These are phyloP conservation scores for Sialia sialis DNA, from an alignment of 2,113 vertebrate species.

Conservation along the genomic window DNA sequence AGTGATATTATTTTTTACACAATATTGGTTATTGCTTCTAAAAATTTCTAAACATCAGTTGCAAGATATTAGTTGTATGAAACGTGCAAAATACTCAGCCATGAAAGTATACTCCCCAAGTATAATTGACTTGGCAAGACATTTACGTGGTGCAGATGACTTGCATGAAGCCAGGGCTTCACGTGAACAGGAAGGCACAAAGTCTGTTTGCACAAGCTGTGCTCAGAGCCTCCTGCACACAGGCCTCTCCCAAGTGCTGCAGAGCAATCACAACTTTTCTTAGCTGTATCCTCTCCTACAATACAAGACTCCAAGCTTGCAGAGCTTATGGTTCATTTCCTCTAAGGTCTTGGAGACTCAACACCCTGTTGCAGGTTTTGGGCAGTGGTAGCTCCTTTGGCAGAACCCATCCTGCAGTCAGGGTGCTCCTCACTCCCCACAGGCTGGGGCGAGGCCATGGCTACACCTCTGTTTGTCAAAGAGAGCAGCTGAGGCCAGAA, in stretches of 20 bases:
- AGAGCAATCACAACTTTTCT: not conserved
- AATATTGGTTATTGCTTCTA: constrained; percentile 39
- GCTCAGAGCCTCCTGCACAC: not conserved
- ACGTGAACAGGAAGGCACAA: not conserved
- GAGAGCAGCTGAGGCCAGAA: not conserved
- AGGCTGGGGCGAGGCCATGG: fast-evolving
- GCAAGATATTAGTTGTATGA: not conserved
- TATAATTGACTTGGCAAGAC: not conserved
- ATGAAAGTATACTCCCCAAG: not conserved
- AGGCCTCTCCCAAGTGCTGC: not conserved
- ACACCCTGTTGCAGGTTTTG: fast-evolving
- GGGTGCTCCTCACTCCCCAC: not conserved
- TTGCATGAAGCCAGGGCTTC: not conserved
- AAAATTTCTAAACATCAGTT: not conserved
- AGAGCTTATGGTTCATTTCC: not conserved
- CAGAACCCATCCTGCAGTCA: not conserved
- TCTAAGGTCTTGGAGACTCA: not conserved
- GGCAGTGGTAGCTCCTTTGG: not conserved
- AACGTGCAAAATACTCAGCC: not conserved
- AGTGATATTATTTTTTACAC: not conserved
- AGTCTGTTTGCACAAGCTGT: not conserved
- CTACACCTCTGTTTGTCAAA: not conserved
- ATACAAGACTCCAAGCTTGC: not conserved
- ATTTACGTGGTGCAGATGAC: not conserved
- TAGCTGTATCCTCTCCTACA: not conserved